These are phyloP conservation scores for Solenopsis fugax DNA, from an alignment of 1,140 invertebrate genomes.

Conservation along the genomic window DNA sequence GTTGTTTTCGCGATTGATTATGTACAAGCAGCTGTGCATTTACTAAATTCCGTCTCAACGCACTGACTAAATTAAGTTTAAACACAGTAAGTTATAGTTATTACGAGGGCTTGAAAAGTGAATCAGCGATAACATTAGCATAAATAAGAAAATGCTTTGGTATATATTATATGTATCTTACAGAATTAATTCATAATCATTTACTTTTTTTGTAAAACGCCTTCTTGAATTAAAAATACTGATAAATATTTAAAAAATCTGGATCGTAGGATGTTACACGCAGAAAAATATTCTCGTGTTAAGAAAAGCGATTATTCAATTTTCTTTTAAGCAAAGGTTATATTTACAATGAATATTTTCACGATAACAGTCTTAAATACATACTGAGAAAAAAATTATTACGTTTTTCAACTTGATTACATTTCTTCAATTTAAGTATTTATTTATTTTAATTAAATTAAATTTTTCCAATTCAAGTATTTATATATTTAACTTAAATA, in stretches of 20 bases:
- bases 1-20: slow-evolving; percentile 54
- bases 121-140: neutral
- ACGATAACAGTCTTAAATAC: no score
- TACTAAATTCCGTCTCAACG: slow-evolving; percentile 37
- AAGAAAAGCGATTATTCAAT: no score
- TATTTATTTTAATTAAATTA: no score
- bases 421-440: no score
- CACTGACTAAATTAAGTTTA: slow-evolving; percentile 12
- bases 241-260: slow-evolving; percentile 2
- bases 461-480: no score
- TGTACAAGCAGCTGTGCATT: slow-evolving; percentile 75
- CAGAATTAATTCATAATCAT: neutral
- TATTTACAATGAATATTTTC: no score
- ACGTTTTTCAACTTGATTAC: no score
- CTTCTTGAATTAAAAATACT: neutral
- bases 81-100: slow-evolving; percentile 16
- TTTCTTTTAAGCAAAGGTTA: no score
- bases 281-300: no score
- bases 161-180: neutral
- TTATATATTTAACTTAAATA: no score
- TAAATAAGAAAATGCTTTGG: neutral
- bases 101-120: slow-evolving; percentile 31
- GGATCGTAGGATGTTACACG: neutral
- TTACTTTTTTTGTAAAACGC: neutral
- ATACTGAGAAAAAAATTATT: no score